These are phyloP conservation scores for Champsocephalus gunnari DNA, from an alignment of 2,797 vertebrate species.

Conservation along the genomic window DNA sequence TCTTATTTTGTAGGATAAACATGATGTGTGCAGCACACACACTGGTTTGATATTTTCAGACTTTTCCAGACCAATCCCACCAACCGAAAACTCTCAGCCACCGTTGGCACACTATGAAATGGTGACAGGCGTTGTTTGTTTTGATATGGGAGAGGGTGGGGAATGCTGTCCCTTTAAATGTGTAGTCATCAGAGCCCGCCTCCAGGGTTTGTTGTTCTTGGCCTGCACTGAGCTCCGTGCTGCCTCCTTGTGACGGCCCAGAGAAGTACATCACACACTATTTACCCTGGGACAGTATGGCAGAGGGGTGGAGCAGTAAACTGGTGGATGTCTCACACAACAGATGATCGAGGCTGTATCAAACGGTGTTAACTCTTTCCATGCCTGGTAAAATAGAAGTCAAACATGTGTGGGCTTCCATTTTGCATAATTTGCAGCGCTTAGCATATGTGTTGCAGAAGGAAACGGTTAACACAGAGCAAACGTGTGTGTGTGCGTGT, in stretches of 20 bases:
- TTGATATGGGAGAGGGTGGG: constrained; percentile 54
- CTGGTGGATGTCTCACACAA: constrained; percentile 42
- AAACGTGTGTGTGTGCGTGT: neutral
- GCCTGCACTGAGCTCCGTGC: constrained; percentile 65
- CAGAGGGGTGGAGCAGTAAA: constrained; percentile 55
- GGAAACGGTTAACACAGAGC: constrained; percentile 7
- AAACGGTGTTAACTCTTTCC: neutral
- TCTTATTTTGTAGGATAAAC: constrained; percentile 8
- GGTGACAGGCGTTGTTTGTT: constrained; percentile 70
- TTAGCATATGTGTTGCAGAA: constrained; percentile 12
- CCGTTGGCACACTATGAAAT: constrained; percentile 32
- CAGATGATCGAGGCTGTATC: constrained; percentile 36
- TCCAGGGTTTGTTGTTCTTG: constrained; percentile 79
- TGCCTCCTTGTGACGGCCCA: constrained; percentile 72
- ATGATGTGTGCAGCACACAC: constrained; percentile 5
- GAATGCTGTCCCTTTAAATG: constrained; percentile 76
- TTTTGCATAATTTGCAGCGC: neutral
- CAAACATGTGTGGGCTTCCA: neutral
- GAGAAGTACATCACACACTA: constrained; percentile 53
- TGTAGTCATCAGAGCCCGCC: constrained; percentile 71
- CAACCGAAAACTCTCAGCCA: constrained; percentile 29
- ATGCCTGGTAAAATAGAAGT: constrained; percentile 14
- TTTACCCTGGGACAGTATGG: constrained; percentile 50
- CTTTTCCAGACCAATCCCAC: constrained; percentile 34
- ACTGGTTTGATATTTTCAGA: constrained; percentile 22